These are phyloP conservation scores for Campaea margaritaria DNA, from an alignment of 2,888 invertebrate genomes.

Conservation along the genomic window DNA sequence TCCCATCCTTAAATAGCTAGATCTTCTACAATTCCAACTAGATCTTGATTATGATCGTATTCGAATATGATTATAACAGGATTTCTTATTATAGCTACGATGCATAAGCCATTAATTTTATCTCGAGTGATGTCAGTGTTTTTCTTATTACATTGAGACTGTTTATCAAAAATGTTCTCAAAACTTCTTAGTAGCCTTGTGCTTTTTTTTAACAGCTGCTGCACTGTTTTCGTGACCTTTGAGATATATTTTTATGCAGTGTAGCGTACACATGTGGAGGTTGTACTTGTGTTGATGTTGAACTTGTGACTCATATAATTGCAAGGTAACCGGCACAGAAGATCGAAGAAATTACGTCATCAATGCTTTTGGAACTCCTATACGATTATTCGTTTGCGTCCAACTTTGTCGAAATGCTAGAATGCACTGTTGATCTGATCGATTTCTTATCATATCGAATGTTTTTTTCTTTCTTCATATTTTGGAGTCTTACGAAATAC, in stretches of 20 bases:
- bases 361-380: too few species aligned
- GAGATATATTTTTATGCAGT: constrained; percentile 44
- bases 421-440: neutral
- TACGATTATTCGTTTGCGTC: too few species aligned
- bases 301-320: constrained; percentile 29
- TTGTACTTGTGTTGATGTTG: too few species aligned
- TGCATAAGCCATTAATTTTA: constrained; percentile 3
- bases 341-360: constrained; percentile 40
- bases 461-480: too few species aligned
- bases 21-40: neutral
- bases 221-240: constrained; percentile 33
- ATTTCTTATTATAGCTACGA: neutral
- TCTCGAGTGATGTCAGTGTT: constrained; percentile 14
- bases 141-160: constrained; percentile 7
- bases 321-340: constrained; percentile 30
- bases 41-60: neutral
- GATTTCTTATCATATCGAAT: neutral
- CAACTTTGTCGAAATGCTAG: too few species aligned
- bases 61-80: neutral
- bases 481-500: too few species aligned
- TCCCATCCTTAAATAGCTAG: neutral
- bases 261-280: constrained; percentile 1
- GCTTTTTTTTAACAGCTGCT: constrained; percentile 34
- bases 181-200: constrained; percentile 30
- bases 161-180: constrained; percentile 20